A percentile compares a stretch with the other conserved stretches of the same genome.
These are phyloP conservation scores for Triops longicaudatus DNA, from an alignment of 1,140 invertebrate genomes.

Conservation along the genomic window DNA sequence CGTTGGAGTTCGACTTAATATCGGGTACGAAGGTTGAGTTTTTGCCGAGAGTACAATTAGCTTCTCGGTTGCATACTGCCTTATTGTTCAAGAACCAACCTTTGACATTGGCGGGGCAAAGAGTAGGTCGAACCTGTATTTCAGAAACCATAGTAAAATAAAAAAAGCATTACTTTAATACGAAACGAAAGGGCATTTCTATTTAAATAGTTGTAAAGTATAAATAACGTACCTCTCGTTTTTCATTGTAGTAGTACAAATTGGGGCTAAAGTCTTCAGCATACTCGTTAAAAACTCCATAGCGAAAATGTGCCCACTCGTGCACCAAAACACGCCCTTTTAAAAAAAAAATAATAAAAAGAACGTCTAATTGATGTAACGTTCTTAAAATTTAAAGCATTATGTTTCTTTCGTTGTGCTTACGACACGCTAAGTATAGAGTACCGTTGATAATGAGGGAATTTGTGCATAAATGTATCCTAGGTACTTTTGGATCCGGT, in stretches of 20 bases:
- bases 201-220: no score
- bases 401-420: no score
- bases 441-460: no score
- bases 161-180: not conserved
- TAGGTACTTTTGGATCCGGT: no score
- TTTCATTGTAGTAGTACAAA: constrained; percentile 34
- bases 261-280: constrained; percentile 35
- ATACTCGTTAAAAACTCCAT: constrained; percentile 45
- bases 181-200: no score
- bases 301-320: constrained; percentile 44
- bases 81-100: not conserved
- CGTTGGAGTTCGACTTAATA: not conserved
- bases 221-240: not conserved
- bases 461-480: no score
- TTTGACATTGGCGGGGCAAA: not conserved
- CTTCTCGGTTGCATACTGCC: not conserved
- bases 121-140: not conserved
- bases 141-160: not conserved
- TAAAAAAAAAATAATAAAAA: no score
- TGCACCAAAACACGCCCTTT: constrained; percentile 42
- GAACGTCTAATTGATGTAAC: no score
- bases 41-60: not conserved
- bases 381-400: no score
- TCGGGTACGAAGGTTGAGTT: not conserved
- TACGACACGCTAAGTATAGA: no score